Percentiles rank a stretch among this genome's conserved stretches.
Evolutionary conservation across 2,113 vertebrate species (phyloP).

Genomic region (Saimiri boliviensis): DNA sequence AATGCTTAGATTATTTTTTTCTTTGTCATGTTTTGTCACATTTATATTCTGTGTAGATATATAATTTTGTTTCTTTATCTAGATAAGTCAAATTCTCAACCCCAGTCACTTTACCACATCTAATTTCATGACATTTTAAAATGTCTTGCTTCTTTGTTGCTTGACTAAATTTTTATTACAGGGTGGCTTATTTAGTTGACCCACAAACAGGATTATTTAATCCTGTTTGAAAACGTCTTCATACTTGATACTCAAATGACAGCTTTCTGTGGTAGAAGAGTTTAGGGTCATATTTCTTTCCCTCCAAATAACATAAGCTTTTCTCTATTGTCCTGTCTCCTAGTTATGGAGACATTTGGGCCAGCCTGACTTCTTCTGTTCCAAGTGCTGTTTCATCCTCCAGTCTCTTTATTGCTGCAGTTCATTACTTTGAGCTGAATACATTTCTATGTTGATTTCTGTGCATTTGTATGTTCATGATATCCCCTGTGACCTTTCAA

Average conservation of each 20-base stretch:
- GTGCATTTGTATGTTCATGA: neutral
- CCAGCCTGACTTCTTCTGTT: neutral
- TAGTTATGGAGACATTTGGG: neutral
- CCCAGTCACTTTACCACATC: neutral
- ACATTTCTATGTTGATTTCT: neutral
- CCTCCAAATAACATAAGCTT: neutral
- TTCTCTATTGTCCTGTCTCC: neutral
- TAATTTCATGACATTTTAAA: neutral
- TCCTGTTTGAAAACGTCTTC: neutral
- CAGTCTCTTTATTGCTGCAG: too few relatives aligned
- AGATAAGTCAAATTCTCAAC: constrained; percentile 22
- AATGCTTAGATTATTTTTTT: neutral
- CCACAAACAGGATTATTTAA: neutral
- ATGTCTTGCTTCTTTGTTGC: neutral
- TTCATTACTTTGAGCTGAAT: accelerated
- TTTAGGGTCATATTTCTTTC: neutral
- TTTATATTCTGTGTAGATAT: neutral
- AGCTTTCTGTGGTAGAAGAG: neutral
- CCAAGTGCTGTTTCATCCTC: neutral
- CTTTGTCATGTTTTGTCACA: constrained; percentile 7
- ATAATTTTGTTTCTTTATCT: constrained; percentile 12
- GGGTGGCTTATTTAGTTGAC: neutral
- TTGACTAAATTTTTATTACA: neutral
- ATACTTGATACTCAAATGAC: neutral
- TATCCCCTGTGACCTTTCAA: neutral